These are phyloP conservation scores for Numenius phaeopus DNA, from an alignment of 2,797 vertebrate species.

Conservation along the genomic window DNA sequence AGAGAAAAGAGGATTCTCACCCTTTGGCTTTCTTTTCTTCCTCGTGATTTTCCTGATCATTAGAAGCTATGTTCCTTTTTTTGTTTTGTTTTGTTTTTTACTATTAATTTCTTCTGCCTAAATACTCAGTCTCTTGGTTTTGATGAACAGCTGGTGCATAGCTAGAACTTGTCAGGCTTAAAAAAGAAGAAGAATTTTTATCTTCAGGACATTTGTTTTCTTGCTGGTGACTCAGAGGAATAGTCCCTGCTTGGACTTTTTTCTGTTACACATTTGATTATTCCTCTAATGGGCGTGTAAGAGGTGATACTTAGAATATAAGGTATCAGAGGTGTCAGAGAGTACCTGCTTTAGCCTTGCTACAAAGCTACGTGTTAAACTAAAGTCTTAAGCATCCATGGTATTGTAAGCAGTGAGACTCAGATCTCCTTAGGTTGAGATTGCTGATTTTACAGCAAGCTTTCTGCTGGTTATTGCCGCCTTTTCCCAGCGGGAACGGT, in stretches of 20 bases:
- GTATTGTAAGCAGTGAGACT: background rate
- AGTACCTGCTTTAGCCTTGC: background rate
- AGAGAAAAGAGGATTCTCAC: background rate
- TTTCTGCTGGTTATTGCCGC: background rate
- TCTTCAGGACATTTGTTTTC: background rate
- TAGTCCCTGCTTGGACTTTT: background rate
- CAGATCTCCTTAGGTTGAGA: background rate
- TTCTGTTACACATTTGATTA: background rate
- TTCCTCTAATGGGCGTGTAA: background rate
- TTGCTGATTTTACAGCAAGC: background rate
- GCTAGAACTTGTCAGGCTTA: background rate
- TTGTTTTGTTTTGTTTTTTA: background rate
- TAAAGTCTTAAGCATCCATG: fast-evolving
- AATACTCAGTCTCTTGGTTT: background rate
- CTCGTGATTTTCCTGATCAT: background rate
- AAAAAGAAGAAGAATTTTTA: background rate
- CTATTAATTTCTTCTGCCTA: background rate
- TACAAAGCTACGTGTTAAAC: fast-evolving
- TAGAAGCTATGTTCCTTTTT: background rate
- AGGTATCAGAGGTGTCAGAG: background rate
- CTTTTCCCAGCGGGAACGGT: background rate
- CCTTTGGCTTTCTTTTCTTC: background rate
- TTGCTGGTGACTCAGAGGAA: background rate
- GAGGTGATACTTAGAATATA: background rate
- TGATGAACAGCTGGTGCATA: background rate